Conservation (phyloP, 2,888 invertebrate genomes). For the Lycaena phlaeas region DNA sequence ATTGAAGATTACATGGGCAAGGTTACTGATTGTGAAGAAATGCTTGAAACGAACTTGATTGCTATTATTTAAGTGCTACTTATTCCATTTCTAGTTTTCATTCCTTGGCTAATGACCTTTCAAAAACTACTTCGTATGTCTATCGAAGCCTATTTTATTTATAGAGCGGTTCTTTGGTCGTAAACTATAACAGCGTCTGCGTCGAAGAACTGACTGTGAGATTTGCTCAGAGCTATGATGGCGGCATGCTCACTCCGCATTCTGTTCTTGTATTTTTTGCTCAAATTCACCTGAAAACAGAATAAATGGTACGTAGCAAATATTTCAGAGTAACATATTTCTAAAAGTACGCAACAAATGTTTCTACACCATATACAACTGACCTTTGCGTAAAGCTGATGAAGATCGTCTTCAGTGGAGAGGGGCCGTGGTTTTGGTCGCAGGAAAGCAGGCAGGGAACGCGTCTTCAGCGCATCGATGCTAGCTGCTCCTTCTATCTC, state of each 20-base stretch:
- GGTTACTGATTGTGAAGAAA: no score
- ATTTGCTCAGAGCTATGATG: constrained; percentile 83
- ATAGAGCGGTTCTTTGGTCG: constrained; percentile 83
- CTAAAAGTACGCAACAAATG: no score
- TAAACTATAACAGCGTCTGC: constrained; percentile 87
- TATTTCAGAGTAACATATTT: no score
- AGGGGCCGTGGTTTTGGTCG: constrained; percentile 79
- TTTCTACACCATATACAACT: not conserved
- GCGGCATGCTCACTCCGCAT: constrained; percentile 89
- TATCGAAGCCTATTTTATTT: no score
- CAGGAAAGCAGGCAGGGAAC: constrained; percentile 82
- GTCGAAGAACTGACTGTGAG: constrained; percentile 80
- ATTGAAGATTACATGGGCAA: no score
- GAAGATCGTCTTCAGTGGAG: constrained; percentile 78
- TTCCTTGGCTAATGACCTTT: no score
- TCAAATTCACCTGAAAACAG: constrained; percentile 77
- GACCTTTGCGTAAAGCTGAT: constrained; percentile 81
- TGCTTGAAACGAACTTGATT: no score
- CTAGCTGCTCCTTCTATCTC: constrained; percentile 65
- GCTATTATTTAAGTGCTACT: no score
- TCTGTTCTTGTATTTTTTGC: constrained; percentile 84
- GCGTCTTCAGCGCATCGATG: constrained; percentile 68
- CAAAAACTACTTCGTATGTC: no score
- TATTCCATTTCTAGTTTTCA: no score
- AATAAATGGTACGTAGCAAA: no score